These are phyloP conservation scores for Temnopleurus reevesii DNA, from an alignment of 53 echinoderm and acorn worm genomes.

Conservation along the genomic window DNA sequence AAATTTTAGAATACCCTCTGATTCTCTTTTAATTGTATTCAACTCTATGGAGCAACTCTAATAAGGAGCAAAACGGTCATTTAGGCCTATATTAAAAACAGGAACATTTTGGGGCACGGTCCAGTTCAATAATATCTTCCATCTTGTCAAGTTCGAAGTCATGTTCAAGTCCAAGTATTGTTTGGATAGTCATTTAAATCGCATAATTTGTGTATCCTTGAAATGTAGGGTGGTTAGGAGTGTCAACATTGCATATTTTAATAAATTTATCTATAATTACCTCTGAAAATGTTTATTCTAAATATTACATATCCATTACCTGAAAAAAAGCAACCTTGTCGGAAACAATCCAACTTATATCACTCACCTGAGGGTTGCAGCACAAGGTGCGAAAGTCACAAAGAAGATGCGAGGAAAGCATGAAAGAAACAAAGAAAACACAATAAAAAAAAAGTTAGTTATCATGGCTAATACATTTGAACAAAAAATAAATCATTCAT, in stretches of 20 bases:
- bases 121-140: neutral
- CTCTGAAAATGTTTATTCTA: neutral
- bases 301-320: neutral
- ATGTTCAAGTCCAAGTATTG: neutral
- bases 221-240: neutral
- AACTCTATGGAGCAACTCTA: too few relatives aligned
- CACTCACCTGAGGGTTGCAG: constrained; percentile 21
- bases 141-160: neutral
- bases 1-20: too few relatives aligned
- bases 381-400: neutral
- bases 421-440: neutral
- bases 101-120: too few relatives aligned
- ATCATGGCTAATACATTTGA: neutral
- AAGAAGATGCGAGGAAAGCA: neutral
- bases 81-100: too few relatives aligned
- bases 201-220: neutral
- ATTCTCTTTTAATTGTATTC: too few relatives aligned
- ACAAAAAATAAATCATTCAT: neutral
- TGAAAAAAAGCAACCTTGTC: neutral
- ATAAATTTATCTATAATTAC: neutral
- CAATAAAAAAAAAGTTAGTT: neutral
- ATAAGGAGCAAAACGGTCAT: too few relatives aligned
- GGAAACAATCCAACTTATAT: neutral
- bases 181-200: neutral
- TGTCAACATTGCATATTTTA: neutral